phyloP scores from a whole-genome alignment of 2,113 vertebrate species.

The Hassar affinis region DNA sequence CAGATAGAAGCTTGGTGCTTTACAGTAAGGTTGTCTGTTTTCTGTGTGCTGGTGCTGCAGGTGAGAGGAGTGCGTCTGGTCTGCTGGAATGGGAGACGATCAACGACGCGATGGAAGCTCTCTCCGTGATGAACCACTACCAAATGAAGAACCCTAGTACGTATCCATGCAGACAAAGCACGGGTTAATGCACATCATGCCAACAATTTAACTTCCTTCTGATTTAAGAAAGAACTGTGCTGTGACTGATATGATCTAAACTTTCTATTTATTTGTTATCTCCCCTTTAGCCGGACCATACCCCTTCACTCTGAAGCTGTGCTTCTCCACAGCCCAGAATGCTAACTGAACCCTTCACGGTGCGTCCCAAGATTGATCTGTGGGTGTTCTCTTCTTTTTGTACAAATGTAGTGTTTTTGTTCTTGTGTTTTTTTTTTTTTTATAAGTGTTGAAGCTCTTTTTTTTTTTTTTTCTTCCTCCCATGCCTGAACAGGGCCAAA shows the following conservation, averaged over 20 bases:
- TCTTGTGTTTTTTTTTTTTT: background rate
- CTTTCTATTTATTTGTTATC: too few relatives aligned
- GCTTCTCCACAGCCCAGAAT: conserved; percentile 90
- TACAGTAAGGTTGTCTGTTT: too few relatives aligned
- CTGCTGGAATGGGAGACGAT: conserved; percentile 90
- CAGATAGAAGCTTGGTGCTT: too few relatives aligned
- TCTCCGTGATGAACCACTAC: conserved; percentile 87
- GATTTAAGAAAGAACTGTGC: background rate
- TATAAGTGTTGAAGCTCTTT: background rate
- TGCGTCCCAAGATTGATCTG: background rate
- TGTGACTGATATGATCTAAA: background rate
- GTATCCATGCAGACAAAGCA: conserved; percentile 50
- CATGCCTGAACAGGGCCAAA: conserved; percentile 12
- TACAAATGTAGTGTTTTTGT: conserved; percentile 28
- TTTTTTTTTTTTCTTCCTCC: background rate
- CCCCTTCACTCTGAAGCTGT: conserved; percentile 90
- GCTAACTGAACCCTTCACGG: conserved; percentile 75
- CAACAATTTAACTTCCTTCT: background rate
- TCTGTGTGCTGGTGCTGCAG: conserved; percentile 61
- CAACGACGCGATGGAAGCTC: conserved; percentile 87
- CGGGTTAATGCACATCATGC: background rate
- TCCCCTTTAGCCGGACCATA: conserved; percentile 80
- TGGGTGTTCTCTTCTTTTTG: conserved; percentile 22
- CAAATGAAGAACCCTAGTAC: conserved; percentile 95
- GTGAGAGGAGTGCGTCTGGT: conserved; percentile 88